Evolutionary conservation across 2,113 vertebrate genomes (phyloP), one percentile per base, ranked within the genome.

Genomic region (Archilochus colubris): DNA sequence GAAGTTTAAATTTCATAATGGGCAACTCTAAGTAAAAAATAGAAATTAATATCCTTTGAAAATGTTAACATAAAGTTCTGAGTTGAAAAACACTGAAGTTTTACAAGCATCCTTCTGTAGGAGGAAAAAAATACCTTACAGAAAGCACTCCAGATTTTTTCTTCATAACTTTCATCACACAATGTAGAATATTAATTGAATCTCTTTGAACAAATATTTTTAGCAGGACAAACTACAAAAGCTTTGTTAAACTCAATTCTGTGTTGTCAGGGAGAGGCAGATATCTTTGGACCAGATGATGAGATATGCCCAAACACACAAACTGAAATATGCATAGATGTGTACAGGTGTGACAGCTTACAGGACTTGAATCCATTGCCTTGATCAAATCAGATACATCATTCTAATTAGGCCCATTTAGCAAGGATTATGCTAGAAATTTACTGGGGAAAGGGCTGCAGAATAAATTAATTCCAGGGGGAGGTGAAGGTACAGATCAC

Each of bases 321-420:
- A 38, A 28, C 12, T 31, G 53, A 61, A 55, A n/a, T 6, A 54
- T 3, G 19, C 7, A 7, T 13, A 27, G 50, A 12, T 0, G 1
- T 18, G 10, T 55, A 53, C 5, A 51, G 24, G 10, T 57, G 30
- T 19, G 40, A 30, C 53, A 87, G 18, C 24, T 66, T 31, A 17
- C 24, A 79, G 43, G 36, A 57, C 73, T 22, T 10, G 9, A 82
- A 68, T 53, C 9, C 36, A 58, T 21, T n/a, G 11, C 38, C 63
- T 67, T 46, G 36, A 63, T 73, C 23, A 73, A 62, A 62, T 51
- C 50, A 79, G 33, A 59, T 77, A 67, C 16, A 22, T 13, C 15
- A 87, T 31, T 63, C 50, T n/a, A 18, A 53, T 58, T 14, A 63
- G 21, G 21, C 12, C 18, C 10, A 21, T 9, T 7, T 53, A 58